Percentiles rank a stretch among this genome's conserved stretches.
Conservation (phyloP, 2,888 invertebrate species). For the Hirtodrosophila trivittata region DNA sequence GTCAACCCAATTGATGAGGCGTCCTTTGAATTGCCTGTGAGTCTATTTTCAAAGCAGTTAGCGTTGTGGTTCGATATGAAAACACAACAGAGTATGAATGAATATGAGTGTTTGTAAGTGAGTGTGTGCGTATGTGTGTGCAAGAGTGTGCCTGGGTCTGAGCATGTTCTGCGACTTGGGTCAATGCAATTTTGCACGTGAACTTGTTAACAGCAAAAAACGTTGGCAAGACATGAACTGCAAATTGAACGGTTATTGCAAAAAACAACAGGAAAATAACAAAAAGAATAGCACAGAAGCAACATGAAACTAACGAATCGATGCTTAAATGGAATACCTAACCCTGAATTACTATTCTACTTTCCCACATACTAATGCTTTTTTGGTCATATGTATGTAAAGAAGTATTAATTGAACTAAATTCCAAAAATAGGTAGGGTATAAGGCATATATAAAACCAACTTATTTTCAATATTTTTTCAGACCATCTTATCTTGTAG, state of each 20-base stretch:
- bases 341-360: neutral
- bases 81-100: constrained; percentile 10
- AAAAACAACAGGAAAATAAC: constrained; percentile 1
- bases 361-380: neutral
- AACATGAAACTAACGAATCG: constrained; percentile 2
- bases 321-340: neutral
- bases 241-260: constrained; percentile 65
- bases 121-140: neutral
- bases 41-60: constrained; percentile 38
- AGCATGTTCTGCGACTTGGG: constrained; percentile 34
- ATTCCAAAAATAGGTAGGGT: too few relatives aligned
- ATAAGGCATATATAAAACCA: too few relatives aligned
- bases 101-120: neutral
- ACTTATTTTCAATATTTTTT: too few relatives aligned
- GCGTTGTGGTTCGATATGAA: constrained; percentile 15
- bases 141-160: constrained; percentile 1
- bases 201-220: constrained; percentile 61
- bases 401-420: too few relatives aligned
- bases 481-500: too few relatives aligned
- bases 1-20: constrained; percentile 20
- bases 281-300: neutral
- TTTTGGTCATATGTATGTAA: too few relatives aligned
- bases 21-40: neutral
- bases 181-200: constrained; percentile 71
- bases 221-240: constrained; percentile 53